Evolutionary conservation across 2,888 invertebrate genomes (phyloP), one percentile per base, ranked within the genome.

Genomic region (Meteorus colon): DNA sequence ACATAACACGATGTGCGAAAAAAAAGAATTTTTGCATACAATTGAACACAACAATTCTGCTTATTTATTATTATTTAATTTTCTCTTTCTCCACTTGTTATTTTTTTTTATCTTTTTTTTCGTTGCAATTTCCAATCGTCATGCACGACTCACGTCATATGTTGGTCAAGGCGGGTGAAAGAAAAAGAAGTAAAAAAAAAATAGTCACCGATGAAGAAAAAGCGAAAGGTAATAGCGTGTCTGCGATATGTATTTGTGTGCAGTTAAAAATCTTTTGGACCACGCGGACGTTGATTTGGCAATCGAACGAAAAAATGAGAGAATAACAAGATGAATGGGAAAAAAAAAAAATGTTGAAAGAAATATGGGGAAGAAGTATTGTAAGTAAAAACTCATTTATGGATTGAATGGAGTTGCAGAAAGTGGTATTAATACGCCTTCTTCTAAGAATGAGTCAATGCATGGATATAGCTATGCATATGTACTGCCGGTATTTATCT

Each of bases 11-110:
- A 41, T 41, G 8, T 59, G 79, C 83, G 81, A 83, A 83, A 77
- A 70, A 75, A 82, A 79, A 24, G 78, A 81, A 80, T 84, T 83
- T 84, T 84, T 83, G 84, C 84, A 84, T 84, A 84, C 84, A 84
- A 84, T 84, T 81, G 82, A 77, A 78, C 78, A 79, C 81, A 73
- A 79, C 74, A n/a, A 3, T 78, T 55, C 55, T 55, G 55, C 41
- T 41, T 12, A 41, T 41, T 41, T 41, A 41, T 41, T 12, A 41
- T 41, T 41, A 55, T 55, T 55, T 19, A 6, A 8, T 55, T 48
- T n/a, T 48, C 14, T n/a, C 48, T 48, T 6, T 6, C n/a, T 5
- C n/a, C 19, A 34, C 24, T 24, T 24, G 24, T 24, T 24, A 24
- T 24, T 24, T 24, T 24, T 24, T 24, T 55, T 8, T 24, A 2